These are phyloP conservation scores for Colletes collaris DNA, from an alignment of 2,888 invertebrate species.

Conservation along the genomic window DNA sequence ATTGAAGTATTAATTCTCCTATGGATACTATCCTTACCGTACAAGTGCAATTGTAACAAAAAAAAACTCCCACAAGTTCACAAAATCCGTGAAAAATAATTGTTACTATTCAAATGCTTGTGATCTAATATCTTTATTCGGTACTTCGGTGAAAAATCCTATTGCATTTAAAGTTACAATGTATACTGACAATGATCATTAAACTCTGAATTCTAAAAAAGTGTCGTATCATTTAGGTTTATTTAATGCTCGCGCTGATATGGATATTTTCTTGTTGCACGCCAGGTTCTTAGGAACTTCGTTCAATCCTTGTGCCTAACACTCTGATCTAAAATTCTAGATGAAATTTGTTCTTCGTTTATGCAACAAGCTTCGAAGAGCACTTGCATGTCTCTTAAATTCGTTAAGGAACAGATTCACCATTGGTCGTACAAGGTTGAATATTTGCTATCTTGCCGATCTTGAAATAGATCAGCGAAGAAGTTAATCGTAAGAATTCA, in stretches of 20 bases:
- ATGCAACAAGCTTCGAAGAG: conserved; percentile 51
- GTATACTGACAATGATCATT: conserved; percentile 21
- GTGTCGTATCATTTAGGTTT: conserved; percentile 25
- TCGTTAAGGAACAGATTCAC: conserved; percentile 51
- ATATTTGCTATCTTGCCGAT: conserved; percentile 11
- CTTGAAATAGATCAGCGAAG: conserved; percentile 7
- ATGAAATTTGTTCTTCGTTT: conserved; percentile 2
- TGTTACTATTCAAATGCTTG: neutral
- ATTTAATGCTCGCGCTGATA: conserved; percentile 57
- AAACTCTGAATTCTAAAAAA: conserved; percentile 40
- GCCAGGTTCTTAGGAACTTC: conserved; percentile 42
- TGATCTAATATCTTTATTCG: conserved; percentile 7
- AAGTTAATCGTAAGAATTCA: conserved; percentile 25
- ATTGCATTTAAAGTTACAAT: conserved; percentile 22
- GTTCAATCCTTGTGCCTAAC: conserved; percentile 25
- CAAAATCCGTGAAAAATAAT: conserved; percentile 19
- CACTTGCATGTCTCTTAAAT: conserved; percentile 37
- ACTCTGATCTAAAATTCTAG: conserved; percentile 35
- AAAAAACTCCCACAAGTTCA: neutral
- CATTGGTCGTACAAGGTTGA: conserved; percentile 52
- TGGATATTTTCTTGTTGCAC: conserved; percentile 59
- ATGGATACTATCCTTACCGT: too few relatives aligned
- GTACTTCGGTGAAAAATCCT: conserved; percentile 23
- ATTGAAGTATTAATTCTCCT: neutral
- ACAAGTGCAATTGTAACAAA: neutral